Evolutionary conservation across 2,113 vertebrate genomes (phyloP).

Genomic region (Hiodon tergisus): DNA sequence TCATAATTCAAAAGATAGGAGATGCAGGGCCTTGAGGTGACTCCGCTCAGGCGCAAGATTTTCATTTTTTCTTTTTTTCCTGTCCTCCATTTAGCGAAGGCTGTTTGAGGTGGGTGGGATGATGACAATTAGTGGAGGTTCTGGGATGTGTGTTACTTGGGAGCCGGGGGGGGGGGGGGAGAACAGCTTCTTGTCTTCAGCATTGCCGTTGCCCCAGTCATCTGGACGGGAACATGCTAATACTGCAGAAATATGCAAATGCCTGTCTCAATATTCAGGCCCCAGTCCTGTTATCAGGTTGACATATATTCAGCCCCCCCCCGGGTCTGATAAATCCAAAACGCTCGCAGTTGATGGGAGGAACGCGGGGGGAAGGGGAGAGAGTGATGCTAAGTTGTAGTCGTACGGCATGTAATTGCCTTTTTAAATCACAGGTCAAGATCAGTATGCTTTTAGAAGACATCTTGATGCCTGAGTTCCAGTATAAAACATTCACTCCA

Average conservation of each 20-base stretch:
- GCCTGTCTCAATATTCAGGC: neutral
- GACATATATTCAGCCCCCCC: neutral
- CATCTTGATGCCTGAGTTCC: neutral
- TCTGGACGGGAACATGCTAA: neutral
- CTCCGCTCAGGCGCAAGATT: conserved; percentile 9
- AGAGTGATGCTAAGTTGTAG: neutral
- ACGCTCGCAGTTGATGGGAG: neutral
- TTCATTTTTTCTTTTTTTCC: neutral
- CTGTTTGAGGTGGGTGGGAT: conserved; percentile 1
- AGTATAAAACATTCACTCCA: neutral
- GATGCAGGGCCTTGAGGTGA: conserved; percentile 17
- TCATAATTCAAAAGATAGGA: conserved; percentile 33
- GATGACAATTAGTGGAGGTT: neutral
- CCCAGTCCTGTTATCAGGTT: neutral
- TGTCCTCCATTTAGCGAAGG: conserved; percentile 3
- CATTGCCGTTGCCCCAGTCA: no score
- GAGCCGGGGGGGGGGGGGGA: no score
- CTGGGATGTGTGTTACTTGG: no score
- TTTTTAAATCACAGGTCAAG: neutral
- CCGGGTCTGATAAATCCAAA: neutral
- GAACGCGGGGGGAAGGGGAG: neutral
- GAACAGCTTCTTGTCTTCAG: no score
- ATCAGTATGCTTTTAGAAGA: neutral
- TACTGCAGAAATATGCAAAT: neutral
- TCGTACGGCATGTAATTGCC: neutral